A percentile compares a stretch with the other conserved stretches of the same genome.
phyloP scores from a whole-genome alignment of 2,113 vertebrate species.

The Dipodomys stephensi region DNA sequence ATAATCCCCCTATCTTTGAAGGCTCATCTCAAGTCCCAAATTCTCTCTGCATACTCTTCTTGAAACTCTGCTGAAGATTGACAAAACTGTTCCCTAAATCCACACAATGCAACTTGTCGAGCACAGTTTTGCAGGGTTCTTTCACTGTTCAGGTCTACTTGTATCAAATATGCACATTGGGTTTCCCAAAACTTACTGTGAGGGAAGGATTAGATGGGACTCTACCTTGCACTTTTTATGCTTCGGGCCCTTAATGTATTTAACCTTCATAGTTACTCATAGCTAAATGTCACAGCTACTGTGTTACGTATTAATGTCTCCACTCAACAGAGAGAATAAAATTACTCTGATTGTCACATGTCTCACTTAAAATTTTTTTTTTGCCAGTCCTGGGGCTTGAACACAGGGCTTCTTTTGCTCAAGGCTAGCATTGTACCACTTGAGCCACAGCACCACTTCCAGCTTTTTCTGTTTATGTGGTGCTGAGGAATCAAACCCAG shows the following conservation, averaged over 20 bases:
- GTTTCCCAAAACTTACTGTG: not conserved
- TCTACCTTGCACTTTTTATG: not conserved
- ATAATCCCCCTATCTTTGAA: conserved; percentile 20
- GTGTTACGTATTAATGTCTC: not conserved
- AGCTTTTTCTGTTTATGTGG: no score
- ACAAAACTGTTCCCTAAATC: conserved; percentile 16
- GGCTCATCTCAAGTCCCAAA: not conserved
- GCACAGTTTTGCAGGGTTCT: not conserved
- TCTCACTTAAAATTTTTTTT: not conserved
- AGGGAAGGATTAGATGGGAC: not conserved
- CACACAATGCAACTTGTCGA: not conserved
- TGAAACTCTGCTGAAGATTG: not conserved
- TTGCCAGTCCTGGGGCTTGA: no score
- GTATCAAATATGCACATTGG: not conserved
- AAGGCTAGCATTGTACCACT: no score
- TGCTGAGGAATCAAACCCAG: no score
- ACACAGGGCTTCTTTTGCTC: no score
- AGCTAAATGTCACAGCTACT: not conserved
- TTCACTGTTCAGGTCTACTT: not conserved
- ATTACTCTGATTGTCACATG: not conserved
- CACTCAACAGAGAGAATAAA: conserved; percentile 23
- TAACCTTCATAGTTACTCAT: not conserved
- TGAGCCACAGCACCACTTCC: no score
- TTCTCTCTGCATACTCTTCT: not conserved
- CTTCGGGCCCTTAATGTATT: not conserved